Percentiles rank a stretch among this genome's conserved stretches.
Conservation (phyloP, 2,888 invertebrate genomes). For the Diadegma fenestrale region DNA sequence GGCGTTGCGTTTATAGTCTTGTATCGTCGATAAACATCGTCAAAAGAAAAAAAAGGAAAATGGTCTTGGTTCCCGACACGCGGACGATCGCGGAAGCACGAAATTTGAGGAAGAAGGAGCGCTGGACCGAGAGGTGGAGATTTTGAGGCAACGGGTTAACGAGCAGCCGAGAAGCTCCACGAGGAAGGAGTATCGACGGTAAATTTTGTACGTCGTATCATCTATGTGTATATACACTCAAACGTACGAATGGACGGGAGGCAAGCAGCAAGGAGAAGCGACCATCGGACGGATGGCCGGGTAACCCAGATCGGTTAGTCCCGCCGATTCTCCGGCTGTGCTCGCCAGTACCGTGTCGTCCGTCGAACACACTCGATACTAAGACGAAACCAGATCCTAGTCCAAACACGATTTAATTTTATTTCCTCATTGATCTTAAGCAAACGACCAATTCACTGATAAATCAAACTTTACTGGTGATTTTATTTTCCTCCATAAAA, state of each 20-base stretch:
- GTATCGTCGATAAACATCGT: not conserved
- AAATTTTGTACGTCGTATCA: conserved; percentile 52
- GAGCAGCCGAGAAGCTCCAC: conserved; percentile 42
- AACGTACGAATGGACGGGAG: conserved; percentile 58
- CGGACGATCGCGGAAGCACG: conserved; percentile 23
- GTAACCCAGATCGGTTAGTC: conserved; percentile 84
- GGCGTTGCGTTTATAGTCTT: not conserved
- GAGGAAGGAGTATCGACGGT: conserved; percentile 60
- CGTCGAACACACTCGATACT: conserved; percentile 80
- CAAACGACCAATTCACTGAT: conserved; percentile 2
- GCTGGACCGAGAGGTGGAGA: conserved; percentile 41
- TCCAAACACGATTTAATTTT: conserved; percentile 28
- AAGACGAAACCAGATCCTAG: conserved; percentile 54
- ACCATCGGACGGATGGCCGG: conserved; percentile 84
- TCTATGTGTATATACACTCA: conserved; percentile 11
- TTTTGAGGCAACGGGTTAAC: conserved; percentile 46
- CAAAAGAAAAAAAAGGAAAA: conserved; percentile 14
- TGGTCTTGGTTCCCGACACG: not conserved
- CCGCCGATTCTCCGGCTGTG: conserved; percentile 79
- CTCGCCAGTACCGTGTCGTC: conserved; percentile 82
- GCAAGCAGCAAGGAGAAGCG: conserved; percentile 64
- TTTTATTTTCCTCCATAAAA: conserved; percentile 19
- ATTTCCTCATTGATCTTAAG: not conserved
- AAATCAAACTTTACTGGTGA: conserved; percentile 39
- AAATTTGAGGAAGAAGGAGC: conserved; percentile 27